Base-by-base conservation (phyloP, 2,888 invertebrate species). In the Dasysyrphus tricinctus region DNA sequence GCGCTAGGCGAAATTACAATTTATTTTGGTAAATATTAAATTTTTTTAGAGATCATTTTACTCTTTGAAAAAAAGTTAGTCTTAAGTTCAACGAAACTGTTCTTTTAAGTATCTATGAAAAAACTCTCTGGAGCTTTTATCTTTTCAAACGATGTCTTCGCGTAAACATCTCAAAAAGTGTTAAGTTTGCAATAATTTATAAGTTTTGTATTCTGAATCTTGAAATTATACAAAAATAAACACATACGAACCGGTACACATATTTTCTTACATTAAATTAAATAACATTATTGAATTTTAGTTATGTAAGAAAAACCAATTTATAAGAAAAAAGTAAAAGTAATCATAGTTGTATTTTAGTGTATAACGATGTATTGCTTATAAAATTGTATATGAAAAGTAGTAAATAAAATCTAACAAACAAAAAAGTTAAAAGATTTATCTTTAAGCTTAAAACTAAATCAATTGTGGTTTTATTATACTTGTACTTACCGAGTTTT, bases 161-260 rank as follows among this genome's bases (percentile, higher is more conserved):
- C 37, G 16, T 57, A 24, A 63, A 49, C 82, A 63, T 63, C 61
- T 63, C 39, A 67, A 65, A 65, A 70, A 67, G 56, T 83, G 73
- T 83, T 83, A 83, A 78, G 74, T 83, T 83, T 74, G 69, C 51
- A 51, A 42, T 78, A 56, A 70, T 61, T 59, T 51, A 57, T 81
- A 81, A 65, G 72, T 67, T 77, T 65, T 77, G 44, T 59, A 65
- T 19, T 56, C 16, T 73, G 39, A 57, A 73, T 73, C 29, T 42
- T 42, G 14, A 24, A 29, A 63, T 44, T 44, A 24, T 63, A 42
- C 9, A 24, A 7, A 24, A 63, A 29, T 16, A n/a, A 34, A 57
- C 3, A 61, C 39, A 42, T 42, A 63, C 61, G 9, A 42, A 63
- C 29, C 61, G 14, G 39, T 42, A 63, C 42, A 63, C 24, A 63